A percentile compares a stretch with the other conserved stretches of the same genome.
These are phyloP conservation scores for Coptotermes formosanus DNA, from an alignment of 1,140 invertebrate species.

Conservation along the genomic window DNA sequence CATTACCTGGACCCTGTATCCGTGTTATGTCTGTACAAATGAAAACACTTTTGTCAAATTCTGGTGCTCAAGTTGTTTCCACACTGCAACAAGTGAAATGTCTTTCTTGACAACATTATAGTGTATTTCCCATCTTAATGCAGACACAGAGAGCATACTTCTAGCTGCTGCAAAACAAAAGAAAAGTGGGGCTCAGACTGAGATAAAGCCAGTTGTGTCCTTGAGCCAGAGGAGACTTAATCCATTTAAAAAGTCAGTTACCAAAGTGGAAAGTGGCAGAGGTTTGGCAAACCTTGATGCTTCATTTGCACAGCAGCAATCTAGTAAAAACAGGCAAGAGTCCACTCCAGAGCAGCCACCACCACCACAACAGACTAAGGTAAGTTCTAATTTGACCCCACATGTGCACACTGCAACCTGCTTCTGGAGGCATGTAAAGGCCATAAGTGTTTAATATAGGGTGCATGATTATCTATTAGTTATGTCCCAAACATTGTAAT, in stretches of 20 bases:
- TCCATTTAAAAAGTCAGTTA: slow-evolving; percentile 11
- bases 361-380: background rate
- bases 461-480: too few species aligned
- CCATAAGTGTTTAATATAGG: too few species aligned
- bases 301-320: background rate
- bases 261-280: slow-evolving; percentile 42
- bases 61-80: background rate
- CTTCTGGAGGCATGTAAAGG: too few species aligned
- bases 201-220: background rate
- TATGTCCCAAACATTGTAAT: too few species aligned
- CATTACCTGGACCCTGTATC: too few species aligned
- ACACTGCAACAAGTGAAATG: background rate
- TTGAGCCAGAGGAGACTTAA: slow-evolving; percentile 20
- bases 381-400: background rate
- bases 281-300: slow-evolving; percentile 30
- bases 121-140: background rate
- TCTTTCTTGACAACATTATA: background rate
- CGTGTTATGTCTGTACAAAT: too few species aligned
- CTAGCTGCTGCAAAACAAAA: background rate
- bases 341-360: background rate
- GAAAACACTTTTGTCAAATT: too few species aligned
- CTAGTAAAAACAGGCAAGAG: background rate
- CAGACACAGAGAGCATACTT: background rate
- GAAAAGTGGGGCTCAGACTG: background rate
- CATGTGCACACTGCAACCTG: too few species aligned